Evolutionary conservation across 1,140 invertebrate species (phyloP), one percentile per base, ranked within the genome.

Genomic region (Homarus americanus): DNA sequence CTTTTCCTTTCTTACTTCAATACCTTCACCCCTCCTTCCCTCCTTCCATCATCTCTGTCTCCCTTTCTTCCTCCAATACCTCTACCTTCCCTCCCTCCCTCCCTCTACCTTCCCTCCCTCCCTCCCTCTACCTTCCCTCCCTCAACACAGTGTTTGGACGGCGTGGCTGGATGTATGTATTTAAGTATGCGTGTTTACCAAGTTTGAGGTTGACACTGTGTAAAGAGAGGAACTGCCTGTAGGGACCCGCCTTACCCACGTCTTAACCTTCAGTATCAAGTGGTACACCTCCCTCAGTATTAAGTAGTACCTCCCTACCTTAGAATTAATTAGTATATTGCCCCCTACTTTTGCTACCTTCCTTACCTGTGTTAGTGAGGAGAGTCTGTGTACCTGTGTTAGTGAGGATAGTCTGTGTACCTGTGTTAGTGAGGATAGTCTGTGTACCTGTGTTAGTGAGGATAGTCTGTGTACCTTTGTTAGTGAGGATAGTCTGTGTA

Each of bases 101-200:
- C 20, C 72, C 32, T 28, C 66, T 24, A n/a, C 34, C 66, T 24
- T 7, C 38, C 72, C 32, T 20, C 72, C 72, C n/a, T 28, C 72
- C n/a, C 32, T 1, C 20, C 72, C 32, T 28, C 66, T 24, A n/a
- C 34, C 66, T 24, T 7, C 38, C 72, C n/a, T n/a, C n/a, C n/a
- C n/a, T n/a, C n/a, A n/a, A n/a, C n/a, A n/a, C n/a, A 20, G 34
- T 40, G 73, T 41, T 41, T 76, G 36, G 20, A 28, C 24, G 7
- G 17, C 12, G 10, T 41, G 75, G 38, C 32, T 78, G 10, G 38
- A 44, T 28, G 78, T 53, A 24, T n/a, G 9, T 80, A 80, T 49
- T 44, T 80, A n/a, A 44, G 3, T 80, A 44, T 32, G 63, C 41
- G 78, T 80, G 78, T 80, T 80, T 80, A n/a, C 24, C 78, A 41